Evolutionary conservation across 1,140 invertebrate genomes (phyloP), one percentile per base, ranked within the genome.

Genomic region (Contarinia nasturtii): DNA sequence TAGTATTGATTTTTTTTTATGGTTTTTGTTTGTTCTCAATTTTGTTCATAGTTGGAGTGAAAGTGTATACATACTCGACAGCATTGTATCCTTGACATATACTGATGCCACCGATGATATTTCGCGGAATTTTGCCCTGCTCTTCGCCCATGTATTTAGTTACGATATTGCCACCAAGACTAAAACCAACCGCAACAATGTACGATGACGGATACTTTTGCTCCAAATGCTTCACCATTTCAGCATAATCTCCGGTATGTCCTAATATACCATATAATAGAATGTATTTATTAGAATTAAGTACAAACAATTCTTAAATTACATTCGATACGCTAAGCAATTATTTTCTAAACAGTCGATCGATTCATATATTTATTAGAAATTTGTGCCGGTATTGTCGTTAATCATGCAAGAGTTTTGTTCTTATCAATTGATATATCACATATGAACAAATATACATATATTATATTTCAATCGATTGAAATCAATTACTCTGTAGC

Each of bases 71-170:
- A 77, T 70, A 91, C 87, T 81, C 77, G 36, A 81, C 75, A 40
- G 86, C 84, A 67, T 86, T 84, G 60, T 92, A 93, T 50, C 88
- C 88, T 68, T 93, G 88, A 59, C 88, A 91, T 54, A 92, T 80
- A 10, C 86, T 90, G 53, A 93, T 79, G 5, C 79, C 87, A 45
- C 85, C 85, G 50, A 92, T 79, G 27, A 93, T 79, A 54, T 78
- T 78, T 10, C 61, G 50, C 17, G 80, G 71, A 52, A 74, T 73
- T 42, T 72, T 69, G 49, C 68, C 64, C 4, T 70, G 67, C 33
- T 67, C 65, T 67, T 92, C 86, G 8, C 86, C 86, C 53, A 91
- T 67, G 61, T 90, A 93, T 65, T 92, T 92, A 1, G 84, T 80
- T 4, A 92, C 77, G 41, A 91, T 67, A 69, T 91, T 92, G 5